Percentiles rank a stretch among this genome's conserved stretches.
Conservation (phyloP, 2,888 invertebrate species). For the Frankliniella fusca region DNA sequence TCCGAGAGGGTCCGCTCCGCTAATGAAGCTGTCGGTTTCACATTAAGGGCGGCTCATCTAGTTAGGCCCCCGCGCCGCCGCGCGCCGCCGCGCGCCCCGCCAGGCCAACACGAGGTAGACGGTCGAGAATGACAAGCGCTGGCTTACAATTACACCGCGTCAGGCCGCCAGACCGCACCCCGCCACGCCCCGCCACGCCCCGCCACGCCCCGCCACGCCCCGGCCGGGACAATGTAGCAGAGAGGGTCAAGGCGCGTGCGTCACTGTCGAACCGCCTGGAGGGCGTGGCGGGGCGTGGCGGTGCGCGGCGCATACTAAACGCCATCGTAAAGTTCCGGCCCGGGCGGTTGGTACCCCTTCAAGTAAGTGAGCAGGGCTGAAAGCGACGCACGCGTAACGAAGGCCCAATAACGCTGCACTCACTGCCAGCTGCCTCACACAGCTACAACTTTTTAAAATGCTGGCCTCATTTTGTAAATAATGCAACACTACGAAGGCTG, state of each 20-base stretch:
- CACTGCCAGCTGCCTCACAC: too few relatives aligned
- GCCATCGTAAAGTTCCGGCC: too few relatives aligned
- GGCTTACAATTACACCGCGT: slow-evolving; percentile 5
- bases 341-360: too few relatives aligned
- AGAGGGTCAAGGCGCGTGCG: too few relatives aligned
- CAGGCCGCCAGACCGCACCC: not conserved
- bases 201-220: not conserved
- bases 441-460: too few relatives aligned
- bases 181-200: not conserved
- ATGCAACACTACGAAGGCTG: not conserved
- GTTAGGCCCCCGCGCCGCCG: not conserved
- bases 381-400: too few relatives aligned
- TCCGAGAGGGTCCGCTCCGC: not conserved
- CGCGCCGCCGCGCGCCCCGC: not conserved
- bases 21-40: slow-evolving; percentile 20
- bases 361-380: too few relatives aligned
- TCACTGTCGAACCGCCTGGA: too few relatives aligned
- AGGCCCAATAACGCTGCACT: too few relatives aligned
- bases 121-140: not conserved
- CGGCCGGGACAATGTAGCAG: not conserved
- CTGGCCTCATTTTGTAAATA: not conserved
- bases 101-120: too few relatives aligned
- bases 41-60: not conserved
- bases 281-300: too few relatives aligned
- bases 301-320: too few relatives aligned